Base-by-base conservation (phyloP, 2,797 vertebrate species). In the Tangara arthus region DNA sequence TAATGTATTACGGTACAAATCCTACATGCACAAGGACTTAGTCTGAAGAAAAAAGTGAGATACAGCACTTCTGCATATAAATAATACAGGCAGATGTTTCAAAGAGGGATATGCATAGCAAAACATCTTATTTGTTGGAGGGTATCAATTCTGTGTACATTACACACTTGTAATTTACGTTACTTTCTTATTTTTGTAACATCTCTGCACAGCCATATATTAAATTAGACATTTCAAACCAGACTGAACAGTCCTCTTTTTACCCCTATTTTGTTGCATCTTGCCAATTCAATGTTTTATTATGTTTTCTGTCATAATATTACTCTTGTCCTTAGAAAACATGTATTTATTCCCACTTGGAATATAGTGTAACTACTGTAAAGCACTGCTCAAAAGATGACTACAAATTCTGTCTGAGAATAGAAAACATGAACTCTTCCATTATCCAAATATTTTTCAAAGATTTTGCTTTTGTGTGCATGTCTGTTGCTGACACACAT, bases 231-330 rank as follows among this genome's bases (percentile, higher is more conserved):
- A 96, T 96, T 91, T 97, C 90, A 95, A 97, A 97, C 95, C 82
- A 96, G 93, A 94, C 90, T 87, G 92, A 96, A 95, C 89, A 82
- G 89, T 94, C 76, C 96, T 96, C 96, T 93, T 97, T 97, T 94
- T 96, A 96, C 84, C 93, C 87, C 87, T 95, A 28, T 87, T 97
- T 97, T 97, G 87, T 94, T 95, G 64, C 94, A 90, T 97, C 95
- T 93, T 85, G 85, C 93, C 96, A 97, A 97, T 97, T 95, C 59
- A 88, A 84, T 95, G 87, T 97, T 97, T 97, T 97, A 96, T 96
- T 96, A 97, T 97, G 93, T 97, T 97, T 97, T 96, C 96, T 97
- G 96, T 97, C 97, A 97, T 95, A 97, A 96, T 97, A 97, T 97
- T 97, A 87, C 93, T 94, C 96, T 92, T 96, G 95, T 98, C 94